Evolutionary conservation across 2,797 vertebrate genomes (phyloP), one percentile per base, ranked within the genome.

Genomic region (Helostoma temminkii): DNA sequence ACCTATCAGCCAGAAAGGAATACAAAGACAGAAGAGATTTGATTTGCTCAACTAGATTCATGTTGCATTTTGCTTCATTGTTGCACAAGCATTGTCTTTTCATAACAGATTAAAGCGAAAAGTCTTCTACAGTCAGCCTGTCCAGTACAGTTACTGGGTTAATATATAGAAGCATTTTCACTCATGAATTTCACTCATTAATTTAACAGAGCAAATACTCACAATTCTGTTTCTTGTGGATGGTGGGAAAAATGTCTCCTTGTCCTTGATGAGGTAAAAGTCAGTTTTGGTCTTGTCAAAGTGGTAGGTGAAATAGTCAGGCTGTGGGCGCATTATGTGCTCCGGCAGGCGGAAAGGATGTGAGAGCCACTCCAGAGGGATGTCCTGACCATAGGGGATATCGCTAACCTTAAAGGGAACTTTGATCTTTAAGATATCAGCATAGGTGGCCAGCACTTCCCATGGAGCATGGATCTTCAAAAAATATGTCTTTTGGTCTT

Each of bases 191-290:
- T 6, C 9, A 50, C 4, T 46, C 12, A 22, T 21, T 32, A 18
- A 24, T 55, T 50, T 21, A 15, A 53, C 0, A 36, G 2, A 37
- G 18, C 1, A 47, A 22, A 37, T 9, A 94, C 96, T 86, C 93
- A 99, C 98, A 75, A 99, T 98, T 91, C 98, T 96, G 94, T 98
- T 99, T 81, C 98, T 96, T 12, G 94, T 91, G 41, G 98, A 96
- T 0, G 96, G 95, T 0, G 95, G 93, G 80, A 99, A 99, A 89
- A 97, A 96, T 2, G 90, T 96, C 15, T 93, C 94, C 64, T 95
- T 88, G 7, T 99, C 94, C 0, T 89, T 83, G 25, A 98, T 97
- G 81, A 96, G 95, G 91, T 96, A 99, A 89, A 99, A 96, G 75
- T 98, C 95, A 7, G 92, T 95, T 83, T 95, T 96, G 68, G 88